Evolutionary conservation across 2,797 vertebrate genomes (phyloP), one percentile per base, ranked within the genome.

Genomic region (Ara ararauna): DNA sequence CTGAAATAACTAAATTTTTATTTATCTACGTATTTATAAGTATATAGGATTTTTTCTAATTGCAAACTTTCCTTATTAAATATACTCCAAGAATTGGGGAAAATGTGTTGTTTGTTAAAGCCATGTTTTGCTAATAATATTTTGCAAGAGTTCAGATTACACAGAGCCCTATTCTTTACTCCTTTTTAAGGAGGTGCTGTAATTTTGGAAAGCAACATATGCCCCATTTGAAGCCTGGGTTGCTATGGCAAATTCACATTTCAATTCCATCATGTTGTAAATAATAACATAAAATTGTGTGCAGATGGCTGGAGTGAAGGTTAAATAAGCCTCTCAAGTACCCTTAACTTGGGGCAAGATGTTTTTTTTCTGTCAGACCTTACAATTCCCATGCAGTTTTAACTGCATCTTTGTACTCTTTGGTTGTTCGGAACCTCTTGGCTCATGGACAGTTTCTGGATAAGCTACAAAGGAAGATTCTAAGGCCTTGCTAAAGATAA

Each of bases 71-170:
- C 44, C 27, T 76, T 82, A 73, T 87, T 87, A 91, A 87, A 78
- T 3, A 0, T 47, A 32, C 24, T 80, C 34, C 68, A 94, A 90
- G 70, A 87, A 50, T 22, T 61, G 64, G 65, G 23, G 45, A 51
- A 79, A 89, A 92, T 38, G 7, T 87, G 82, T 65, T 93, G 64
- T 86, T 93, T 93, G 93, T 92, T 89, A 94, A 96, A 97, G 58
- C 47, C 60, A 51, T 82, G 87, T 83, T 97, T 96, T 94, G 54
- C 47, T 95, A 77, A 60, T 51, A 87, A 50, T 42, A 45, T 90
- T 87, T 84, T 94, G 27, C 48, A 87, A 50, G 50, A n/a, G 38
- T 82, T 93, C 73, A 40, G 53, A 54, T 79, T 94, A 80, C 87
- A 85, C 11, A 45, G 27, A 77, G 53, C 34, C 44, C 42, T 88